Evolutionary conservation across 2,888 invertebrate genomes (phyloP), one percentile per base, ranked within the genome.

Genomic region (Metacarcinus magister): DNA sequence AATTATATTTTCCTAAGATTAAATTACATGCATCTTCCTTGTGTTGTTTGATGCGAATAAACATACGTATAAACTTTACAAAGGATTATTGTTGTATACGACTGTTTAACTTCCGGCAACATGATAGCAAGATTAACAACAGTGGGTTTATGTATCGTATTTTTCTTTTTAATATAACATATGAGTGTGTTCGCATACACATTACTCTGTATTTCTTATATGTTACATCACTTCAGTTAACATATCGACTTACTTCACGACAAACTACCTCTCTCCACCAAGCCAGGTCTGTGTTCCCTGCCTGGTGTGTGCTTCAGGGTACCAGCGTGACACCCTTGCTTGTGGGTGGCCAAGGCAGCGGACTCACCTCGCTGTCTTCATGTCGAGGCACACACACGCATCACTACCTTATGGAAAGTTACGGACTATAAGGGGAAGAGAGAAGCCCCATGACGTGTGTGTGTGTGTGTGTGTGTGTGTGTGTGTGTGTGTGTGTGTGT

Each of bases 401-500:
- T 2, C 23, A 28, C n/a, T 8, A 28, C 4, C 75, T n/a, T 75
- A 75, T 28, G 75, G 28, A 75, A 7, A 75, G 75, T 7, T 28
- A n/a, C 28, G 3, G 28, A 75, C 75, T 28, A 5, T 75, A 75
- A n/a, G n/a, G 28, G 2, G 75, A 75, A 28, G 75, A 28, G 39
- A 16, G 39, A 7, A 39, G 39, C 13, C 32, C 16, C n/a, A n/a
- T n/a, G n/a, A n/a, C n/a, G 87, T 19, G 87, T 87, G 87, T 87
- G n/a, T 87, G 87, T 23, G 7, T 87, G 87, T 87, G 87, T 87
- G 87, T 87, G n/a, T 87, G 87, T 87, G 87, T 87, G 87, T 23
- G 13, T 90, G 90, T 90, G 90, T 90, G 90, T 90, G 43, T 90
- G 90, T 92, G 48, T 48, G 48, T 46, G 92, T 92, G 92, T 92